Evolutionary conservation across 2,888 invertebrate species (phyloP), one percentile per base, ranked within the genome.

Genomic region (Dexiosoma caninum): DNA sequence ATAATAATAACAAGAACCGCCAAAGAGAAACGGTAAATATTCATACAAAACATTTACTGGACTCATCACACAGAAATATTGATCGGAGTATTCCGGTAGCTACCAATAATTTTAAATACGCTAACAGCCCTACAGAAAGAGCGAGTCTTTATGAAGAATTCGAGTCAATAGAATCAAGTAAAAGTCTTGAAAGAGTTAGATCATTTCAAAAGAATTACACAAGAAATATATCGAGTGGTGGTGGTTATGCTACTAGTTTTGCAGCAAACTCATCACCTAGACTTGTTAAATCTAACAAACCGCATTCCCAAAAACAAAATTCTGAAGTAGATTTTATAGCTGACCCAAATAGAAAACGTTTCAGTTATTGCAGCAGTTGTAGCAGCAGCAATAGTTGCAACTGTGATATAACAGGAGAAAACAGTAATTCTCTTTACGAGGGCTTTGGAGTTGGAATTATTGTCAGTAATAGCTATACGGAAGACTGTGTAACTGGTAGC

Each of bases 321-420:
- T 55, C 60, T 7, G 74, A 78, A 40, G 23, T n/a, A 9, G 70
- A 66, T n/a, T 60, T 66, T 5, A 44, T 16, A 16, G 72, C 37
- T 9, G 67, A 67, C 3, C 32, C 66, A 10, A 69, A 0, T 44
- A 71, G 30, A 46, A 72, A 74, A 55, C 51, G 51, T 0, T 72
- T 72, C 32, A 72, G 78, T 64, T 70, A 77, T 16, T 77, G 86
- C 3, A 86, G 84, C 59, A 86, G 85, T 51, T 87, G 85, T 70
- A 88, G 88, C 76, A 89, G 87, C 83, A 87, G 87, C 80, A 88
- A 87, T 53, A 88, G 88, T 71, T 87, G 88, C 81, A 87, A 87
- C 78, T 88, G 89, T 76, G 88, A 88, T 67, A 88, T 89, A n/a
- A 88, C 88, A 8, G 88, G 87, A 8, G 88, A 88, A 72, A 88